Conservation (phyloP, 1,140 invertebrate genomes). For the Battus philenor region DNA sequence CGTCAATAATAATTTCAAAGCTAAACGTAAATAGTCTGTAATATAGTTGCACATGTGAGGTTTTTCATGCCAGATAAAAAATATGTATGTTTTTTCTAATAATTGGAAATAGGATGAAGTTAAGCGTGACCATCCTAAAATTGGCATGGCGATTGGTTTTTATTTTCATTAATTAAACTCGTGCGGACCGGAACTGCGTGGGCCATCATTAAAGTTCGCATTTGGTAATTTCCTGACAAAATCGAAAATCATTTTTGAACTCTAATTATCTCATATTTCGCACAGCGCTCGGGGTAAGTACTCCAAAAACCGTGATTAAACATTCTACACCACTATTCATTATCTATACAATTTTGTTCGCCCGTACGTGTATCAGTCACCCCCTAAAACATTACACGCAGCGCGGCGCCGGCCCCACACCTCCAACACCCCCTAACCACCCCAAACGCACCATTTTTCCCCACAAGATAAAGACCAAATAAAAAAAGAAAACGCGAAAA, state of each 20-base stretch:
- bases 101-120: too few relatives aligned
- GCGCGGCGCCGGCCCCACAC: constrained; percentile 36
- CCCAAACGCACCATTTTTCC: constrained; percentile 65
- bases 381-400: constrained; percentile 70
- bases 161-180: constrained; percentile 31
- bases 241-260: constrained; percentile 59
- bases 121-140: too few relatives aligned
- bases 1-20: too few relatives aligned
- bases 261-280: constrained; percentile 64
- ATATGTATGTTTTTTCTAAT: too few relatives aligned
- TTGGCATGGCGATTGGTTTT: too few relatives aligned
- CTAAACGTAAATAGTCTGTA: too few relatives aligned
- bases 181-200: constrained; percentile 33
- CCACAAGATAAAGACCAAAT: constrained; percentile 72
- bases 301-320: constrained; percentile 72
- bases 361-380: constrained; percentile 33
- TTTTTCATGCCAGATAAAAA: too few relatives aligned
- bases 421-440: constrained; percentile 21
- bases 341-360: constrained; percentile 46
- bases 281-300: constrained; percentile 52
- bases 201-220: constrained; percentile 43
- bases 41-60: too few relatives aligned
- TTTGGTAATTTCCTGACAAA: constrained; percentile 47
- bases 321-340: constrained; percentile 72
- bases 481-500: constrained; percentile 75